Base-by-base conservation (phyloP, 2,113 vertebrate species). In the Epinephelus fuscoguttatus region DNA sequence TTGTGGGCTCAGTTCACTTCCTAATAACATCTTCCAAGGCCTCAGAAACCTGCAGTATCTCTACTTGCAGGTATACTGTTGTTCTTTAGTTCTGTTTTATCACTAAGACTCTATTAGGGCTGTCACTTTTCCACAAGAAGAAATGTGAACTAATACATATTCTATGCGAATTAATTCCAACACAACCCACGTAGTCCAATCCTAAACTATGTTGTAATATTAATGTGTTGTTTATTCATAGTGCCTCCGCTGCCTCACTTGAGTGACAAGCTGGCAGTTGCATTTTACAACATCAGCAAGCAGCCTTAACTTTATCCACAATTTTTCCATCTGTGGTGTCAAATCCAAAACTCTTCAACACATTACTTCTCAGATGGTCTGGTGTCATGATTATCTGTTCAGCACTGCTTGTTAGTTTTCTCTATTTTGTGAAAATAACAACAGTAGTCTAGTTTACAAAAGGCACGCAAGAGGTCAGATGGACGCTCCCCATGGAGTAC, bases 21-120 rank as follows among this genome's bases (percentile, higher is more conserved):
- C 98, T 1, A 96, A 93, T 0, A 97, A 98, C 84, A 96, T 99
- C 90, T 99, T 99, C 4, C 89, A 96, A 14, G 98, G 98, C 86
- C 96, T 99, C 85, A 96, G 97, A 93, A 99, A 96, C 89, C 94
- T 99, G 90, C 98, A 99, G 94, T 99, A 98, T 92, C 97, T 99
- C 90, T 98, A 99, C 93, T 92, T 99, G 84, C 98, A 99, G 93
- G 96, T 96, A 93, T 55, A 27, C 10, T 59, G 8, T 57, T 73
- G 55, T 25, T 21, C 6, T 61, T 4, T 27, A 21, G 14, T 52
- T 61, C 3, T 21, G 59, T 70, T 45, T 78, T 42, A 49, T 18
- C 10, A 64, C 1, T 5, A 60, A 53, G 9, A 45, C 25, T 66
- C 13, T 23, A 40, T 50, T 59, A 52, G 25, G 27, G 33, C 50